A percentile compares a stretch with the other conserved stretches of the same genome.
Evolutionary conservation across 1,140 invertebrate genomes (phyloP).

Genomic region (Bombus picipes): DNA sequence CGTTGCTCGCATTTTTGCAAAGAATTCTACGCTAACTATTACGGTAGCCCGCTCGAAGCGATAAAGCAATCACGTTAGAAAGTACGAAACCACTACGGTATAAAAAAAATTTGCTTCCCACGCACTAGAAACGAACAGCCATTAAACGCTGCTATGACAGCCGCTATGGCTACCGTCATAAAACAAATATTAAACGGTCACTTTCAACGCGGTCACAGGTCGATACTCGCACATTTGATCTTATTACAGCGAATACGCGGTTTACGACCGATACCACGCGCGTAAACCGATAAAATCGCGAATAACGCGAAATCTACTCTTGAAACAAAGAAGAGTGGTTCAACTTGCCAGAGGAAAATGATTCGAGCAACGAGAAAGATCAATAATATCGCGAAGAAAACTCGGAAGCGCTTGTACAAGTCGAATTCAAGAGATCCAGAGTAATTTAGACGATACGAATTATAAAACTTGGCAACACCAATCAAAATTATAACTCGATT

Average conservation of each 20-base stretch:
- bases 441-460: too few species aligned
- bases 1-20: not conserved
- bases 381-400: too few species aligned
- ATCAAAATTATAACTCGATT: too few species aligned
- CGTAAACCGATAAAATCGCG: not conserved
- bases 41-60: not conserved
- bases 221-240: conserved; percentile 5
- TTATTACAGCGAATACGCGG: too few species aligned
- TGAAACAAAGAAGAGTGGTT: rapidly evolving
- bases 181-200: conserved; percentile 24
- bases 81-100: not conserved
- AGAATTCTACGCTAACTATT: not conserved
- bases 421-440: too few species aligned
- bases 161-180: conserved; percentile 10
- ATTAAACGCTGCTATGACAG: conserved; percentile 14
- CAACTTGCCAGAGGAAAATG: not conserved
- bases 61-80: conserved; percentile 4
- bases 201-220: conserved; percentile 24
- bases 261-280: not conserved
- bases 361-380: conserved; percentile 1
- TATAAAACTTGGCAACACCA: too few species aligned
- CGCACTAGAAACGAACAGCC: conserved; percentile 15
- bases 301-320: not conserved
- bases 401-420: too few species aligned
- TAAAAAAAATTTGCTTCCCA: conserved; percentile 13